Conservation (phyloP, 1,140 invertebrate species). For the Neoseiulus cucumeris region DNA sequence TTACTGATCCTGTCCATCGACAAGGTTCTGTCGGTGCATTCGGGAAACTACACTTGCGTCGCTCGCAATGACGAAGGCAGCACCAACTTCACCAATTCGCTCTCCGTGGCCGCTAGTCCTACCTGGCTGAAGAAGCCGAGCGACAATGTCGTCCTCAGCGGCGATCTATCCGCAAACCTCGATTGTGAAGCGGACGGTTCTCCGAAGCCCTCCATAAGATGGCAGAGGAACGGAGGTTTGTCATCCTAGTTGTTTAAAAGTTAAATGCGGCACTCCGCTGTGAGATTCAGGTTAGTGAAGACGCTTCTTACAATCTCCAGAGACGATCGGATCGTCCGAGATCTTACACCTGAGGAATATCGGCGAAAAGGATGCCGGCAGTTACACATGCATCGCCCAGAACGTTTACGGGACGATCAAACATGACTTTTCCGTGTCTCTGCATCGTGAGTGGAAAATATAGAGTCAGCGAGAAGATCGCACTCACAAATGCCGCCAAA, state of each 20-base stretch:
- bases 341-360: background rate
- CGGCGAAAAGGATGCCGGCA: background rate
- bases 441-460: background rate
- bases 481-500: too few relatives aligned
- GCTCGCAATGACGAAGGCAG: background rate
- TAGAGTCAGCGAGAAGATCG: background rate
- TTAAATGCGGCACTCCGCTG: too few relatives aligned
- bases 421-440: background rate
- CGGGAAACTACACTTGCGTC: background rate
- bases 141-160: too few relatives aligned
- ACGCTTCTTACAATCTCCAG: background rate
- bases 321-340: background rate
- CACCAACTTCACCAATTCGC: too few relatives aligned
- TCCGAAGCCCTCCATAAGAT: background rate
- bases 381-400: background rate
- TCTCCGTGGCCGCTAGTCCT: too few relatives aligned
- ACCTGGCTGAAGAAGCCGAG: too few relatives aligned
- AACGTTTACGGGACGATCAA: background rate
- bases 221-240: background rate
- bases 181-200: background rate
- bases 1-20: slow-evolving; percentile 2
- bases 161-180: background rate
- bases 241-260: too few relatives aligned
- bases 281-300: too few relatives aligned
- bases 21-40: background rate